Percentiles rank a stretch among this genome's conserved stretches.
These are phyloP conservation scores for Leptonema lineaticorne DNA, from an alignment of 1,140 invertebrate genomes.

Conservation along the genomic window DNA sequence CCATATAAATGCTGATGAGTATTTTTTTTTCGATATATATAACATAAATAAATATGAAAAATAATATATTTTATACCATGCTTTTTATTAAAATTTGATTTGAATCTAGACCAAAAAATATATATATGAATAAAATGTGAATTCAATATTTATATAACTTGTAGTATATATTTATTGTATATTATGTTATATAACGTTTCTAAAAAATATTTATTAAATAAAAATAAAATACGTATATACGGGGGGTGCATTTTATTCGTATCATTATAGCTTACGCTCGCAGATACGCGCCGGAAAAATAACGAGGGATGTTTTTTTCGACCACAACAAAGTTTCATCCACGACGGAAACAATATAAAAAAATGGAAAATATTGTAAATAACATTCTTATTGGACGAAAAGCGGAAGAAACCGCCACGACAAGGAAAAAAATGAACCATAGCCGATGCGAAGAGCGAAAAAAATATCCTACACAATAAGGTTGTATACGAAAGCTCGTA, in stretches of 20 bases:
- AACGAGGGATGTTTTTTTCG: not conserved
- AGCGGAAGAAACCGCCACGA: not conserved
- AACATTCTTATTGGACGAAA: not conserved
- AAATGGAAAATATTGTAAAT: constrained; percentile 14
- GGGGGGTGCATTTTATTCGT: not conserved
- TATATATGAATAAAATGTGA: too few relatives aligned
- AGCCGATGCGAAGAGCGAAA: not conserved
- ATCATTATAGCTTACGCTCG: not conserved
- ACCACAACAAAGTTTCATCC: not conserved
- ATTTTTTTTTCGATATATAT: too few relatives aligned
- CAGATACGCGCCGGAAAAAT: not conserved
- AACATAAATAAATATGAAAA: too few relatives aligned
- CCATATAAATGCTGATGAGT: too few relatives aligned
- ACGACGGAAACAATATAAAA: not conserved
- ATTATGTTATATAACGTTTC: too few relatives aligned
- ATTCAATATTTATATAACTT: too few relatives aligned
- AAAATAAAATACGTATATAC: not conserved
- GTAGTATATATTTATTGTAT: too few relatives aligned
- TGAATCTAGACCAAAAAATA: too few relatives aligned
- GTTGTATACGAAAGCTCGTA: too few relatives aligned
- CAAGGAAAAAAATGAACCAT: not conserved
- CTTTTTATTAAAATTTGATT: too few relatives aligned
- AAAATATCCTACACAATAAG: not conserved
- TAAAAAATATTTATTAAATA: not conserved
- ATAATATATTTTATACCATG: too few relatives aligned